These are phyloP conservation scores for Tryphoninae sp. DNA, from an alignment of 2,888 invertebrate species.

Conservation along the genomic window DNA sequence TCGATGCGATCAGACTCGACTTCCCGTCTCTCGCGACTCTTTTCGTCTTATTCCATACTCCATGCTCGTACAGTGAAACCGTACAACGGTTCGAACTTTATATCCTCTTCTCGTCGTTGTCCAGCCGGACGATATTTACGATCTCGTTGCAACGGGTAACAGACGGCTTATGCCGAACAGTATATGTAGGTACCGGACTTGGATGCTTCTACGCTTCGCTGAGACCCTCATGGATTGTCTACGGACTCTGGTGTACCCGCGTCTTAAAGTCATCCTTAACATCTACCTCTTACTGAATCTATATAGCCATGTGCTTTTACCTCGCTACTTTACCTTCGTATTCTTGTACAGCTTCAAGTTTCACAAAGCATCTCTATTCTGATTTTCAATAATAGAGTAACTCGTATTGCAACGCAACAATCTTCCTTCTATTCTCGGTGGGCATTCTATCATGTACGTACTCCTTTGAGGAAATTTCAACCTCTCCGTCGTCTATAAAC, in stretches of 20 bases:
- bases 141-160: conserved; percentile 59
- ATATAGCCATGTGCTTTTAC: conserved; percentile 23
- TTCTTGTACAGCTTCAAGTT: conserved; percentile 23
- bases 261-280: conserved; percentile 34
- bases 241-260: conserved; percentile 51
- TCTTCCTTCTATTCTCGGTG: no score
- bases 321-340: conserved; percentile 13
- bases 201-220: conserved; percentile 40
- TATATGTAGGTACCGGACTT: conserved; percentile 27
- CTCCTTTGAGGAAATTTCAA: no score
- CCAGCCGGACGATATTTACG: conserved; percentile 59
- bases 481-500: conserved; percentile 34
- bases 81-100: conserved; percentile 44
- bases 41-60: conserved; percentile 34
- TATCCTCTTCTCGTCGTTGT: conserved; percentile 53
- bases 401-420: no score
- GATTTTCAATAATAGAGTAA: no score
- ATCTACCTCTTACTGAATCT: conserved; percentile 5
- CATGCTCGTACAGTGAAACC: conserved; percentile 8
- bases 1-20: conserved; percentile 62
- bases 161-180: conserved; percentile 48
- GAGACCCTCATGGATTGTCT: conserved; percentile 55
- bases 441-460: no score
- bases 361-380: no score
- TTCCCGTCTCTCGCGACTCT: conserved; percentile 56